Conservation (phyloP, 2,888 invertebrate species). For the Melitaea athalia region DNA sequence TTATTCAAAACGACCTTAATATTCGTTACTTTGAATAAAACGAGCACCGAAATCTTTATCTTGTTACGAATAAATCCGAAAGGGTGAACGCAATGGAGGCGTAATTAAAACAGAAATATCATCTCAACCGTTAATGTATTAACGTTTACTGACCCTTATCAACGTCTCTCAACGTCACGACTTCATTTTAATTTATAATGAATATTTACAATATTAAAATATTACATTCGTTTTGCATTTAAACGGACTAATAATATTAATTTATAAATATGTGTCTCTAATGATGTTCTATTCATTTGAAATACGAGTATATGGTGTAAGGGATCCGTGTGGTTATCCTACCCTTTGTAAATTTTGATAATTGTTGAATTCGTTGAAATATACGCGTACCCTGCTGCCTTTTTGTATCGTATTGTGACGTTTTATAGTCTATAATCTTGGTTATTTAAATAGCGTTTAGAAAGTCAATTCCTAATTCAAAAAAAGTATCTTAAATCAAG, state of each 20-base stretch:
- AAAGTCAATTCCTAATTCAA: too few species aligned
- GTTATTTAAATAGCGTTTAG: too few species aligned
- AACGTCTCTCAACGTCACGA: conserved; percentile 23
- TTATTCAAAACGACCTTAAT: conserved; percentile 6
- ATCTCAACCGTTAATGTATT: conserved; percentile 39
- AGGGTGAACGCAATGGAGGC: conserved; percentile 42
- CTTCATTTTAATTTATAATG: conserved; percentile 31
- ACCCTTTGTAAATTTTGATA: too few species aligned
- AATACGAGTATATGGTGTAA: too few species aligned
- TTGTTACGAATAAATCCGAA: conserved; percentile 43
- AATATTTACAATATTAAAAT: conserved; percentile 22
- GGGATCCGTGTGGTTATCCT: too few species aligned
- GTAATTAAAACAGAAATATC: conserved; percentile 44
- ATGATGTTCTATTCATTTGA: too few species aligned
- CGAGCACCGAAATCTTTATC: conserved; percentile 38
- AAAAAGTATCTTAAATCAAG: too few species aligned
- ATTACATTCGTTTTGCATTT: neutral
- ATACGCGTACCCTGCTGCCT: too few species aligned
- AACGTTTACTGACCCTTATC: conserved; percentile 35
- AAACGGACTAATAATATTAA: neutral
- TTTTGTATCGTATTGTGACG: too few species aligned
- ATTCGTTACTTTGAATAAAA: conserved; percentile 26
- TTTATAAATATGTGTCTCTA: neutral
- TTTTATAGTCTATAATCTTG: too few species aligned
- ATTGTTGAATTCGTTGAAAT: too few species aligned